These are phyloP conservation scores for Drosophila robusta DNA, from an alignment of 2,888 invertebrate genomes.

Conservation along the genomic window DNA sequence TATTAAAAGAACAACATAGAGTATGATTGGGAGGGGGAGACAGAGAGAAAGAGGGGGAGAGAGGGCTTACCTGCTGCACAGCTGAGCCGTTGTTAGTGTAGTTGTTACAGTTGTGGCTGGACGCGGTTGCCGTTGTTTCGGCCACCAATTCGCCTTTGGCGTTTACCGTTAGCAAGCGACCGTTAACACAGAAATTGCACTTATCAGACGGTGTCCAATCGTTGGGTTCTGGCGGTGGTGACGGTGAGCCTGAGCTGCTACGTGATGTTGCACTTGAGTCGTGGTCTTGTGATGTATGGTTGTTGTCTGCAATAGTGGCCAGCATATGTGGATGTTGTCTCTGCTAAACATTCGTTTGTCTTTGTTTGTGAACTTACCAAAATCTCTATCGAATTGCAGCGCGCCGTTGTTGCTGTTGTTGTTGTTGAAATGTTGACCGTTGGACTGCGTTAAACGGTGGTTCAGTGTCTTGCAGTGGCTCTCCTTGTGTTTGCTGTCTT, in stretches of 20 bases:
- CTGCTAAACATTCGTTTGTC: neutral
- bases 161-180: constrained; percentile 87
- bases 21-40: neutral
- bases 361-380: constrained; percentile 44
- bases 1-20: constrained; percentile 1
- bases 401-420: constrained; percentile 32
- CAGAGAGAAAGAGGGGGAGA: neutral
- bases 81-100: constrained; percentile 36
- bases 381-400: constrained; percentile 62
- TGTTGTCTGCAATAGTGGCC: constrained; percentile 46
- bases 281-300: constrained; percentile 68
- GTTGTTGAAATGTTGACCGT: constrained; percentile 53
- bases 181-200: constrained; percentile 93
- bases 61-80: constrained; percentile 84
- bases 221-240: constrained; percentile 85
- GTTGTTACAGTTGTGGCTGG: constrained; percentile 25
- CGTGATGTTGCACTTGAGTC: constrained; percentile 70
- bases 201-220: constrained; percentile 94
- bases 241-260: constrained; percentile 73
- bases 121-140: constrained; percentile 83
- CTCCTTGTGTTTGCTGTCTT: constrained; percentile 40
- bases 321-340: neutral
- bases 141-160: constrained; percentile 85
- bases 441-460: constrained; percentile 69
- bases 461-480: constrained; percentile 67